A percentile compares a stretch with the other conserved stretches of the same genome.
phyloP scores from a whole-genome alignment of 2,113 vertebrate species.

The Leiothrix lutea region DNA sequence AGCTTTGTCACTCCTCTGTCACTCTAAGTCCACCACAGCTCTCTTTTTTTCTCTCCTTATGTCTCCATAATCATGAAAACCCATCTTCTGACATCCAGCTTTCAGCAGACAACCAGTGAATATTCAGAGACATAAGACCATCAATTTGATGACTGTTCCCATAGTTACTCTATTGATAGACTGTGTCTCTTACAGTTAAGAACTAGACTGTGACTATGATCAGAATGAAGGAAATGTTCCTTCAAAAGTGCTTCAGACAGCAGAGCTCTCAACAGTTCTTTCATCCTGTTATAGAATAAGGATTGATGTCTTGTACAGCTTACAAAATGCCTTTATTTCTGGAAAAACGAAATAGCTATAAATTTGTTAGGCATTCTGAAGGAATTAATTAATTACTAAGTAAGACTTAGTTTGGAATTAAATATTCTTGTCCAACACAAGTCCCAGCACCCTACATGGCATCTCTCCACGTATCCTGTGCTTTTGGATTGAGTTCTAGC shows the following conservation, averaged over 20 bases:
- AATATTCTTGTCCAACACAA: not conserved
- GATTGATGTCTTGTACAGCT: not conserved
- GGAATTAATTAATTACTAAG: not conserved
- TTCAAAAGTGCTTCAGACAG: not conserved
- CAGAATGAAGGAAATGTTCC: not conserved
- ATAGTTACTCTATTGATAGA: not conserved
- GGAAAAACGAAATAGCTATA: not conserved
- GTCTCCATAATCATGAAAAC: not conserved
- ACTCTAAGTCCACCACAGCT: not conserved
- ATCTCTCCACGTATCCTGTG: fast-evolving
- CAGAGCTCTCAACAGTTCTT: not conserved
- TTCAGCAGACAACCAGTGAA: not conserved
- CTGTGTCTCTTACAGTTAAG: not conserved
- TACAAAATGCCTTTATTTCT: not conserved
- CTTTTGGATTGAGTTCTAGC: not conserved
- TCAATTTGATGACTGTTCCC: not conserved
- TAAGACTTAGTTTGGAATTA: not conserved
- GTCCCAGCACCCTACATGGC: not conserved
- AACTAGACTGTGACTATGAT: not conserved
- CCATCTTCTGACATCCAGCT: not conserved
- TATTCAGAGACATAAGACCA: not conserved
- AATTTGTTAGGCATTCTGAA: not conserved
- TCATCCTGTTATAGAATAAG: not conserved
- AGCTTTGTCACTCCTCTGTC: not conserved
- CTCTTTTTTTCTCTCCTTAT: not conserved